Evolutionary conservation across 2,888 invertebrate genomes (phyloP).

Genomic region (Galerucella nymphaeae): DNA sequence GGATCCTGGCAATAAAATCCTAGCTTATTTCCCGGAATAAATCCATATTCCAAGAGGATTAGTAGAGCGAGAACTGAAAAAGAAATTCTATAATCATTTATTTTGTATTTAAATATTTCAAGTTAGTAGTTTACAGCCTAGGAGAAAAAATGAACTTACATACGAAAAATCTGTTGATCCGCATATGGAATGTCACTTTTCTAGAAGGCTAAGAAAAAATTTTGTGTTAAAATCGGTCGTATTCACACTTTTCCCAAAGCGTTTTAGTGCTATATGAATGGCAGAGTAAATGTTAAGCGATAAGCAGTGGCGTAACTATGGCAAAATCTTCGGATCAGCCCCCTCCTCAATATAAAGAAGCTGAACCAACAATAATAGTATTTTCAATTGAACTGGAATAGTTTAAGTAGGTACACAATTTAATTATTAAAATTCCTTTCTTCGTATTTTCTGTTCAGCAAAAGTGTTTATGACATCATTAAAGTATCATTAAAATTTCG

Average conservation of each 20-base stretch:
- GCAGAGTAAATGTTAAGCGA: neutral
- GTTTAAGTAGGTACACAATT: too few species aligned
- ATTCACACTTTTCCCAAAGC: conserved; percentile 6
- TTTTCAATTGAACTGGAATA: too few species aligned
- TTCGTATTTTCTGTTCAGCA: neutral
- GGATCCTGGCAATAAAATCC: conserved; percentile 81
- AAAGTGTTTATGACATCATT: neutral
- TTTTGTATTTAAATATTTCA: neutral
- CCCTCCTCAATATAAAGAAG: too few species aligned
- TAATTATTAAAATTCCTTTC: too few species aligned
- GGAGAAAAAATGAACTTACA: conserved; percentile 46
- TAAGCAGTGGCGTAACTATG: neutral
- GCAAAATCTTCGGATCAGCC: neutral
- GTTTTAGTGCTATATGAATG: neutral
- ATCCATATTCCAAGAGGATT: conserved; percentile 73
- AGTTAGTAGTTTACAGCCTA: conserved; percentile 9
- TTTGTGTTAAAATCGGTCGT: conserved; percentile 28
- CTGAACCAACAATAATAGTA: too few species aligned
- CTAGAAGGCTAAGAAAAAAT: conserved; percentile 38
- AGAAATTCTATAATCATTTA: conserved; percentile 49
- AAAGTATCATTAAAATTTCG: neutral
- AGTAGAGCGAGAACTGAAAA: conserved; percentile 72
- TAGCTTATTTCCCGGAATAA: conserved; percentile 71
- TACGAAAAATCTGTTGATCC: conserved; percentile 48
- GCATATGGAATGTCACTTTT: conserved; percentile 42